Base-by-base conservation (phyloP, 2,888 invertebrate genomes). In the Heliothis peltigera region DNA sequence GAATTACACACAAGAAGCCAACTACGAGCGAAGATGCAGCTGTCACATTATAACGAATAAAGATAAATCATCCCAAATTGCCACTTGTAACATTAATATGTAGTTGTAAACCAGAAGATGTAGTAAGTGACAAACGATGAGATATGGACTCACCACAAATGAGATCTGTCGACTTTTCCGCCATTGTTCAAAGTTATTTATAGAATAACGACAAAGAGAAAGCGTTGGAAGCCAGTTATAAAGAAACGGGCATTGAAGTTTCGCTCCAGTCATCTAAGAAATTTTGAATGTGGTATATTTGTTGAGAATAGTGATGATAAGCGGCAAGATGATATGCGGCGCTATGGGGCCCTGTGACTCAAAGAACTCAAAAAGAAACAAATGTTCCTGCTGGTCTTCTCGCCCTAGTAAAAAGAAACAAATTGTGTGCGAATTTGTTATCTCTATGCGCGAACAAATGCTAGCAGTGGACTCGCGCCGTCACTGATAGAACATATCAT, bases 111-210 rank as follows among this genome's bases (percentile, higher is more conserved):
- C 25, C 15, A 57, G 8, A 44, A 39, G 28, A 47, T 52, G 0
- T 42, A 17, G 46, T 22, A 32, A n/a, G 60, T n/a, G n/a, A n/a
- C 28, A 46, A 47, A 42, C 44, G 39, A 70, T 25, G 42, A 51
- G 35, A 44, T 22, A 22, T n/a, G 32, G 47, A 64, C 48, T 43
- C 64, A 35, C 52, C 48, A 64, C 39, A 54, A 58, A 59, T 46
- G 21, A n/a, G 42, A 54, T 44, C 43, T 19, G 25, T 51, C 53
- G 58, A 58, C 58, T 28, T 25, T 22, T n/a, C 28, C 19, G 35
- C 53, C 35, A 19, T 68, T 70, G 54, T 63, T 62, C 22, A 21
- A 49, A 71, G 22, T 54, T 64, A 70, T 70, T 52, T 54, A 70
- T 62, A 62, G 48, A 70, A 44, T 70, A 53, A 56, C 32, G 17